Base-by-base conservation (phyloP, 2,113 vertebrate species). In the Amphilophus citrinellus region DNA sequence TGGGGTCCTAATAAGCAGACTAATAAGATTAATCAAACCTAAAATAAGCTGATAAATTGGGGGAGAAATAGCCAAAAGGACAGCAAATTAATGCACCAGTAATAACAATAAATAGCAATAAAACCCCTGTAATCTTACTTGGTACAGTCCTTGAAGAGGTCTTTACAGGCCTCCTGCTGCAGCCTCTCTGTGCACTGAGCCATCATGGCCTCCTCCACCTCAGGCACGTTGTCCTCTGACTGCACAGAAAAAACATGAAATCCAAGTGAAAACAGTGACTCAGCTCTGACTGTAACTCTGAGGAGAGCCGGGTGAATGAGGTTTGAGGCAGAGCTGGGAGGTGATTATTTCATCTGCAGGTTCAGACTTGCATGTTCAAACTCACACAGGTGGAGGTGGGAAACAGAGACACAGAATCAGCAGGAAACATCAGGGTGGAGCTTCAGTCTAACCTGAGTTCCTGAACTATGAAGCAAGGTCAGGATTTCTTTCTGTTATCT, bases 111-210 rank as follows among this genome's bases (percentile, higher is more conserved):
- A n/a, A 57, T 57, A n/a, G 7, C 20, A 57, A 57, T 30, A 53
- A 32, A 73, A 35, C 22, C 13, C 17, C 15, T 61, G 59, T 39
- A 22, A 2, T 14, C 97, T 97, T 94, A 99, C 98, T 97, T 98
- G 93, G 97, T 98, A 79, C 97, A 97, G 89, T 98, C 97, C 90
- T 98, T 97, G 94, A 99, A 99, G 87, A 99, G 97, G 85, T 99
- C 98, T 92, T 99, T 99, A 92, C 96, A 97, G 88, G 98, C 96
- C 3, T 97, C 97, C 84, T 97, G 94, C 84, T 98, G 96, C 89
- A 99, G 95, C 77, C 91, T 90, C 90, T 98, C 96, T n/a, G 95
- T 84, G 61, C 98, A 99, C 71, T 93, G 93, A 76, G 90, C 93
- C 86, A 97, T 96, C 94, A 99, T 94, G 77, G 96, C 95, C n/a